These are phyloP conservation scores for Megalurothrips usitatus DNA, from an alignment of 2,888 invertebrate genomes.

Conservation along the genomic window DNA sequence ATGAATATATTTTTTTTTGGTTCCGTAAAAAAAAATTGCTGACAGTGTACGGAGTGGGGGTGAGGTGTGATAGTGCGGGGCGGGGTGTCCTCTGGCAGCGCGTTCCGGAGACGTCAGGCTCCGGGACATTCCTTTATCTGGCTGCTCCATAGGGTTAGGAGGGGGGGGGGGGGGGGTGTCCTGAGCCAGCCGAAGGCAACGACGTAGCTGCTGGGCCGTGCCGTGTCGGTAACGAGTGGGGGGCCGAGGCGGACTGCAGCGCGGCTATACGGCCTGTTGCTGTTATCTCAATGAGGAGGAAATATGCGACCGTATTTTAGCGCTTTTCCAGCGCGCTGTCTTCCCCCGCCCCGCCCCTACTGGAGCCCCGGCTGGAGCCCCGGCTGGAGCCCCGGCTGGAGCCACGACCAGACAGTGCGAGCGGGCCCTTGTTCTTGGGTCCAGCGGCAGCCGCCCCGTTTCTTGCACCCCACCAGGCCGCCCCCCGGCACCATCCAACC, in stretches of 20 bases:
- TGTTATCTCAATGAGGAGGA: conserved; percentile 25
- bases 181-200: not conserved
- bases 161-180: not conserved
- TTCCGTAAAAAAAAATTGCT: no score
- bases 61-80: not conserved
- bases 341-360: not conserved
- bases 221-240: not conserved
- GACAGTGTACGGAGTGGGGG: no score
- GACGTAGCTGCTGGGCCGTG: no score
- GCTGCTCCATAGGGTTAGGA: not conserved
- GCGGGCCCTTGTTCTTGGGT: no score
- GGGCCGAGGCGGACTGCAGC: not conserved
- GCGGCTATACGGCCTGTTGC: not conserved
- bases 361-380: no score
- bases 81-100: not conserved
- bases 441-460: no score
- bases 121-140: not conserved
- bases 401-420: not conserved
- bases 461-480: no score
- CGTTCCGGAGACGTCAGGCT: not conserved
- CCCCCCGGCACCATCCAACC: not conserved
- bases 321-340: not conserved
- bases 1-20: no score
- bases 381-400: no score
- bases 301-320: conserved; percentile 25